phyloP scores from a whole-genome alignment of 2,113 vertebrate species.

The Scophthalmus maximus region DNA sequence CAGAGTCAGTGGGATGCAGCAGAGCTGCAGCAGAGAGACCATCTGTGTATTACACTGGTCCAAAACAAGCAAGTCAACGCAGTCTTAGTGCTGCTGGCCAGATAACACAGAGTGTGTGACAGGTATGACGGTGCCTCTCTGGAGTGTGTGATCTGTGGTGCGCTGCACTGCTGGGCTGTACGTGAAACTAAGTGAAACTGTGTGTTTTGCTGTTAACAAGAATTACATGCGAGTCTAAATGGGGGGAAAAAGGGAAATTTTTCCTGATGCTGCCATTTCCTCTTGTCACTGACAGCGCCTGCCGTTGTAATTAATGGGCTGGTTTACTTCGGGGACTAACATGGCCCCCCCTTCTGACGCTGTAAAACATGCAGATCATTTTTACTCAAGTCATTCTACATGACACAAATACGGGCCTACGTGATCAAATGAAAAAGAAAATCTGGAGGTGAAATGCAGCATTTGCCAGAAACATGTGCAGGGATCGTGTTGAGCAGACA shows the following conservation, averaged over 20 bases:
- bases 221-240: slow-evolving; percentile 7
- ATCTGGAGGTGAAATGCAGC: slow-evolving; percentile 24
- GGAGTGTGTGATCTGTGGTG: slow-evolving; percentile 1
- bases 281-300: slow-evolving; percentile 22
- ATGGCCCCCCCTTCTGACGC: background rate
- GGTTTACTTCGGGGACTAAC: slow-evolving; percentile 6
- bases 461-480: slow-evolving; percentile 43
- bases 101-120: slow-evolving; percentile 50
- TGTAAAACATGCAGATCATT: slow-evolving; percentile 31
- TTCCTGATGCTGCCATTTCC: slow-evolving; percentile 42
- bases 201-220: slow-evolving; percentile 9
- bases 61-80: slow-evolving; percentile 59
- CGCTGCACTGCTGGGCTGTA: slow-evolving; percentile 7
- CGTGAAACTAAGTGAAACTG: slow-evolving; percentile 7
- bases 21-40: slow-evolving; percentile 76
- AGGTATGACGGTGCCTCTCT: slow-evolving; percentile 48
- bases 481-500: slow-evolving; percentile 39
- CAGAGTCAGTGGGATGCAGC: slow-evolving; percentile 53
- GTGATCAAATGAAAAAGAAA: slow-evolving; percentile 33
- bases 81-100: slow-evolving; percentile 27
- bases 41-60: slow-evolving; percentile 77
- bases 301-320: slow-evolving; percentile 37
- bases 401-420: slow-evolving; percentile 33
- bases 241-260: background rate
- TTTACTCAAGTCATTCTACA: slow-evolving; percentile 7